phyloP scores from a whole-genome alignment of 2,888 invertebrate species.

The Metalampra italica region DNA sequence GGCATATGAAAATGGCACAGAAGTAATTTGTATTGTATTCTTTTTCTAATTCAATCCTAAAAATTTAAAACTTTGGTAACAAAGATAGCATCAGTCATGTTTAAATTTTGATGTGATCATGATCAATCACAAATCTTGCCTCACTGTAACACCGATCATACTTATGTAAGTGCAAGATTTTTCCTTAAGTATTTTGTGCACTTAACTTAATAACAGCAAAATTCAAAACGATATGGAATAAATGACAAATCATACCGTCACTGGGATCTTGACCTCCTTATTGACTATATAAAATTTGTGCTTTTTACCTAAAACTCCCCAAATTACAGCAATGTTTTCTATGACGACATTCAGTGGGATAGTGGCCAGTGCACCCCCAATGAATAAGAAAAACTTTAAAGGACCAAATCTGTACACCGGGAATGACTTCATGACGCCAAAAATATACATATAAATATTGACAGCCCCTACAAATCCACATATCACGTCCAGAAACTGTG shows the following conservation, averaged over 20 bases:
- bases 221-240: conserved; percentile 29
- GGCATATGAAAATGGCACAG: neutral
- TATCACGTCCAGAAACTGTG: conserved; percentile 88
- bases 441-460: conserved; percentile 98
- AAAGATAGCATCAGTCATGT: conserved; percentile 19
- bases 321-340: conserved; percentile 96
- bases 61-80: conserved; percentile 31
- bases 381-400: conserved; percentile 86
- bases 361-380: conserved; percentile 91
- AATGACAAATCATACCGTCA: conserved; percentile 75
- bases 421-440: conserved; percentile 98
- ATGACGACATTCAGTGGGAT: conserved; percentile 96
- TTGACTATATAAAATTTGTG: conserved; percentile 98
- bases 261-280: conserved; percentile 88
- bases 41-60: neutral
- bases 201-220: conserved; percentile 39
- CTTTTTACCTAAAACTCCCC: conserved; percentile 96
- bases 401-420: conserved; percentile 92
- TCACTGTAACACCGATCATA: conserved; percentile 16
- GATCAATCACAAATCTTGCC: neutral
- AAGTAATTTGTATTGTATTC: neutral
- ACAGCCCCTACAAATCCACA: conserved; percentile 96
- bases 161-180: conserved; percentile 36
- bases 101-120: neutral
- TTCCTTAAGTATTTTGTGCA: conserved; percentile 61